Evolutionary conservation across 35 echinoderm and acorn worm species (phyloP), one percentile per base, ranked within the genome.

Genomic region (Holothuria glaberrima): DNA sequence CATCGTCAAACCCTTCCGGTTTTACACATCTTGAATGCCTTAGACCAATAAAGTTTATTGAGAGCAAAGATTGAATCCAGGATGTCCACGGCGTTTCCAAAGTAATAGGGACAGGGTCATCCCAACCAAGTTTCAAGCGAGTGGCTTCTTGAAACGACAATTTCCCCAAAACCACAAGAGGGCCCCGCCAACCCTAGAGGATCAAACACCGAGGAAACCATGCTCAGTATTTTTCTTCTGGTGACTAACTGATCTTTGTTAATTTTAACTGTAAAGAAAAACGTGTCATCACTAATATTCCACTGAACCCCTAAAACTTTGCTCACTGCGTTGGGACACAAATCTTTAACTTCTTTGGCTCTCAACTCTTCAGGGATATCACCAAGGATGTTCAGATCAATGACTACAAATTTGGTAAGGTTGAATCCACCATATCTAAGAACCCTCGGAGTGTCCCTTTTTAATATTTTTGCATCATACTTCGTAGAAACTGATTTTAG

Each of bases 351-450:
- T 41, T 65, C 73, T 36, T 90, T 67, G n/a, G 88, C 88, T 30
- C 80, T 84, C 24, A 13, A 59, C 20, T 61, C 59, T 33, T 36
- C 71, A 9, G 88, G 36, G 10, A 90, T 57, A 18, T 78, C 59
- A 66, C 45, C 13, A 33, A 90, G 30, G 2, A 90, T 14, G 30
- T 80, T 25, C 20, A 27, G 16, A 6, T 90, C 25, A 66, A 81
- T 90, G 19, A 90, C 88, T 27, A 81, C 57, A 81, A 90, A 90
- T 52, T 90, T 90, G 26, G 88, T 90, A 31, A 90, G 56, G 30
- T 90, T 90, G 57, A 80, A 90, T 5, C 88, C 88, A 29, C 88
- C 88, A 60, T 38, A 31, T 32, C 31, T 63, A 14, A 78, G 75
- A 57, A 30, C 59, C 88, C 30, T 80, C 21, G 88, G 72, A 48